These are phyloP conservation scores for Noctua fimbriata DNA, from an alignment of 2,888 invertebrate genomes.

Conservation along the genomic window DNA sequence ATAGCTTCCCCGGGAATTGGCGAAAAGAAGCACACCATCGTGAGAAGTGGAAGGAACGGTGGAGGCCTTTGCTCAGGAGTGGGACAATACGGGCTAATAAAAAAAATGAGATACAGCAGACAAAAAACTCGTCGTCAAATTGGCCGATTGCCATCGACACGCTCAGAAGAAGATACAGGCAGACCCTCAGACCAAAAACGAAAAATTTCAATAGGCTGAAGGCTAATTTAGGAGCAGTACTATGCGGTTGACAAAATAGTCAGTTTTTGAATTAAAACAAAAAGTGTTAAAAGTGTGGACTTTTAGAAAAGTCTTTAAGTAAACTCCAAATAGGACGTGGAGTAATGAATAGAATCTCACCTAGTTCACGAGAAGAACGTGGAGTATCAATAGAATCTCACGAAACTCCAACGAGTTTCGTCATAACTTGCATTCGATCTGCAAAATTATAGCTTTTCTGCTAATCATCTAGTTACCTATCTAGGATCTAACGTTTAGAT, in stretches of 20 bases:
- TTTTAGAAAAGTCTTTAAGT: not conserved
- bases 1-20: too few species aligned
- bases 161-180: not conserved
- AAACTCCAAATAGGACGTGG: not conserved
- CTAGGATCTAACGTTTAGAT: slow-evolving; percentile 47
- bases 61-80: too few species aligned
- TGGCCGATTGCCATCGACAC: not conserved
- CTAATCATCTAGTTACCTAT: slow-evolving; percentile 16
- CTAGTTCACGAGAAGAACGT: not conserved
- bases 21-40: too few species aligned
- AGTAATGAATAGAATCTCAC: not conserved
- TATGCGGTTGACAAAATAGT: not conserved
- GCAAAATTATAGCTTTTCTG: slow-evolving; percentile 8
- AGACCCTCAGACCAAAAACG: not conserved
- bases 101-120: not conserved
- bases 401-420: not conserved
- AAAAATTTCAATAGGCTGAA: not conserved
- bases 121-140: not conserved
- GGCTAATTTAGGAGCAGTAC: too few species aligned
- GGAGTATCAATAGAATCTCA: not conserved
- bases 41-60: too few species aligned
- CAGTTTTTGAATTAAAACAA: not conserved
- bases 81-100: too few species aligned
- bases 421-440: not conserved
- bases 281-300: too few species aligned